Evolutionary conservation across 1,140 invertebrate genomes (phyloP), one percentile per base, ranked within the genome.

Genomic region (Drosophila quadrilineata): DNA sequence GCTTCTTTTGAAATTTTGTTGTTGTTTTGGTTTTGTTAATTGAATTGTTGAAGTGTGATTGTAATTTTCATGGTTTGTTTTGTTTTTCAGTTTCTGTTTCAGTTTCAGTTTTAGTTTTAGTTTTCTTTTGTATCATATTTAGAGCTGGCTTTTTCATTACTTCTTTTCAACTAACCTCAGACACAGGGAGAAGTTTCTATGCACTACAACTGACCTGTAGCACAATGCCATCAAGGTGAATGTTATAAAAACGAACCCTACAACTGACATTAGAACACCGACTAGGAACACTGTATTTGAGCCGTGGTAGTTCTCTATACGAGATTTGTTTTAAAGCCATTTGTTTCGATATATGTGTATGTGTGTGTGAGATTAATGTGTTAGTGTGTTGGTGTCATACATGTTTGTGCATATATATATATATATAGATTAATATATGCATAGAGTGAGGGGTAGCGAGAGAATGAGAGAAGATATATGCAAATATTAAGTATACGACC

Each of bases 171-270:
- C 95, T 96, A 96, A 96, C 95, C 95, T 96, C 94, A 96, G 94
- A 94, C 95, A 97, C 93, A 96, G 94, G 93, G 95, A 96, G 95
- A 96, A 96, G 95, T 96, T 97, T 96, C 95, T 96, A 95, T 97
- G 95, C 94, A 97, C 95, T 95, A 96, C 95, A 93, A 97, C 95
- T 96, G 95, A 97, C 96, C 97, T 97, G 95, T 99, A 99, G 95
- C 98, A 99, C 92, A 98, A 95, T 93, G 97, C 97, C 94, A 98
- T 96, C 92, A 98, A 94, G 92, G 97, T 96, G 94, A 99, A 98
- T 93, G 98, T 94, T 93, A 98, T 94, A 94, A 98, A 98, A 93
- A 98, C 96, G 93, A 96, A 96, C 93, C 97, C 97, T 93, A 98
- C 97, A 93, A 98, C 96, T 91, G 96, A 97, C 93, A 98, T 98